Conservation (phyloP, 2,888 invertebrate species). For the Melieria picta region DNA sequence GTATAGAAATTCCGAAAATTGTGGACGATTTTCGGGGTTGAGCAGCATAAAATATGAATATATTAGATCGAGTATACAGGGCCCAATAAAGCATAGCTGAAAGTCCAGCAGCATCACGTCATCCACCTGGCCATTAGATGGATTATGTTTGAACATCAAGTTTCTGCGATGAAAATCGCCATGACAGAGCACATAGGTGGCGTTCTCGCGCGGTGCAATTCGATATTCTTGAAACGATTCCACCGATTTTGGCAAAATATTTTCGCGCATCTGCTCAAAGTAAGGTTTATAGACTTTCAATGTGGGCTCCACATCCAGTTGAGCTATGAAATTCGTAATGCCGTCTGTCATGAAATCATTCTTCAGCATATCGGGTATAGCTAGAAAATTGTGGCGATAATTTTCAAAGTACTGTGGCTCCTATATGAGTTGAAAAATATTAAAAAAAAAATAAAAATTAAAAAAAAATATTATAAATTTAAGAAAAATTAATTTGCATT, state of each 20-base stretch:
- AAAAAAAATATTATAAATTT: too few relatives aligned
- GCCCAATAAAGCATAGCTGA: constrained; percentile 51
- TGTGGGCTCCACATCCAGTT: constrained; percentile 16
- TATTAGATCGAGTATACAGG: constrained; percentile 48
- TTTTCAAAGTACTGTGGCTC: constrained; percentile 36
- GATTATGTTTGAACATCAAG: constrained; percentile 50
- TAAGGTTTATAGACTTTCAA: constrained; percentile 30
- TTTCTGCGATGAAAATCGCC: constrained; percentile 55
- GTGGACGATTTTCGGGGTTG: constrained; percentile 40
- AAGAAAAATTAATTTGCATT: too few relatives aligned
- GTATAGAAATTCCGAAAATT: constrained; percentile 47
- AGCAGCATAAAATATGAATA: constrained; percentile 50
- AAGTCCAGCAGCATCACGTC: constrained; percentile 53
- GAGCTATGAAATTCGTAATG: constrained; percentile 23
- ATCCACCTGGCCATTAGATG: constrained; percentile 11
- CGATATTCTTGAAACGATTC: constrained; percentile 26
- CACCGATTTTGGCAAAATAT: constrained; percentile 3
- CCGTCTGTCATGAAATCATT: constrained; percentile 15
- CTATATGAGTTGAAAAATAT: constrained; percentile 1
- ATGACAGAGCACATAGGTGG: constrained; percentile 51
- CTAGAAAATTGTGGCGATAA: constrained; percentile 15
- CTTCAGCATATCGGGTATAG: neutral
- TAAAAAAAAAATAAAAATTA: too few relatives aligned
- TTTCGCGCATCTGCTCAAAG: constrained; percentile 24
- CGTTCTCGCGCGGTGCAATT: constrained; percentile 36